Conservation (phyloP, 2,888 invertebrate genomes). For the Himalopsyche kuldschensis region DNA sequence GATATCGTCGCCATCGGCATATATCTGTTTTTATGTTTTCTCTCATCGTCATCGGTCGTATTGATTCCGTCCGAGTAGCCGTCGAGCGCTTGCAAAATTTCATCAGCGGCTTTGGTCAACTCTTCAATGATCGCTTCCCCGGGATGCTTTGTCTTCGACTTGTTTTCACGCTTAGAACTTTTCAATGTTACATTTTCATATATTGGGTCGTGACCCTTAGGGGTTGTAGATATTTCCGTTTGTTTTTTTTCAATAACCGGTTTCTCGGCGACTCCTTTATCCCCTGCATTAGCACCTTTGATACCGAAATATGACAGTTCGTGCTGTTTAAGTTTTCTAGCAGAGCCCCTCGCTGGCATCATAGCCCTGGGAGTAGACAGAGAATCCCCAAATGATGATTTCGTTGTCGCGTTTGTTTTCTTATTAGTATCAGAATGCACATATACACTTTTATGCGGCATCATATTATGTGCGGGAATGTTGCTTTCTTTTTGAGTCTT, state of each 20-base stretch:
- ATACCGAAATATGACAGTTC: constrained; percentile 65
- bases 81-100: constrained; percentile 55
- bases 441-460: neutral
- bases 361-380: constrained; percentile 33
- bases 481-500: neutral
- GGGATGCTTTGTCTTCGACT: constrained; percentile 27
- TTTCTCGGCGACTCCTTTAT: neutral
- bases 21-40: constrained; percentile 40
- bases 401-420: neutral
- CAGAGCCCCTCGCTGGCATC: constrained; percentile 36
- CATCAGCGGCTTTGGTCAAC: constrained; percentile 55
- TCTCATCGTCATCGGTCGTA: constrained; percentile 43
- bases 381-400: constrained; percentile 28
- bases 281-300: constrained; percentile 15
- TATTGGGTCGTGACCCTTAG: constrained; percentile 9
- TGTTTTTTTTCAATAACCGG: neutral
- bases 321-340: constrained; percentile 60
- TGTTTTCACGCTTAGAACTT: neutral
- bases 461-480: neutral
- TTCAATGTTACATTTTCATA: constrained; percentile 29
- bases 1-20: constrained; percentile 48
- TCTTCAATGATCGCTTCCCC: constrained; percentile 49
- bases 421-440: neutral
- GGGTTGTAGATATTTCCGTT: neutral
- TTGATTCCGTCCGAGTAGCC: constrained; percentile 53